Evolutionary conservation across 1,140 invertebrate genomes (phyloP).

Genomic region (Apocrypta bakeri): DNA sequence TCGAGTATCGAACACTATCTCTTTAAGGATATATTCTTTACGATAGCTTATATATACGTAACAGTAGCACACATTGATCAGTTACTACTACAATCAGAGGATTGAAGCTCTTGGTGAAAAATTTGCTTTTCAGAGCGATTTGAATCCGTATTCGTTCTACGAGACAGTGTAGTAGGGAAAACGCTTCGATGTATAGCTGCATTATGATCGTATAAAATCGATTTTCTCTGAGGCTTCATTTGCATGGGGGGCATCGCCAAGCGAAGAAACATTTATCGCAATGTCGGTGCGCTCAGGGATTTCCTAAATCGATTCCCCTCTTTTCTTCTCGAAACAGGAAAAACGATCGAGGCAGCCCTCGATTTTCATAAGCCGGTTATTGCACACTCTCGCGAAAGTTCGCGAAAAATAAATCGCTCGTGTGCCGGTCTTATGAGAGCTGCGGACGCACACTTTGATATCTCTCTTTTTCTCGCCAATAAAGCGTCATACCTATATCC

Average conservation of each 20-base stretch:
- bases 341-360: conserved; percentile 10
- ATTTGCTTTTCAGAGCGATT: conserved; percentile 40
- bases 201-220: conserved; percentile 39
- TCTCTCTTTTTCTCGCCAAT: no score
- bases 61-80: no score
- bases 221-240: conserved; percentile 38
- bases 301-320: conserved; percentile 15
- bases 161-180: neutral
- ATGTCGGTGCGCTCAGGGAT: neutral
- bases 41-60: neutral
- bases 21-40: neutral
- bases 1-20: neutral
- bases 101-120: conserved; percentile 27
- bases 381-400: neutral
- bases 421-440: neutral
- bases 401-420: conserved; percentile 11
- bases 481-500: no score
- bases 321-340: conserved; percentile 4
- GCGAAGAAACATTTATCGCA: conserved; percentile 34
- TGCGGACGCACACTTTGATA: no score
- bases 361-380: conserved; percentile 34
- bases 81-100: neutral
- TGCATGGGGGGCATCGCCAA: conserved; percentile 14
- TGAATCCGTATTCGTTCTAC: conserved; percentile 31
- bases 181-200: neutral